Conservation (phyloP, 2,113 vertebrate species). For the Syngnathus scovelli region DNA sequence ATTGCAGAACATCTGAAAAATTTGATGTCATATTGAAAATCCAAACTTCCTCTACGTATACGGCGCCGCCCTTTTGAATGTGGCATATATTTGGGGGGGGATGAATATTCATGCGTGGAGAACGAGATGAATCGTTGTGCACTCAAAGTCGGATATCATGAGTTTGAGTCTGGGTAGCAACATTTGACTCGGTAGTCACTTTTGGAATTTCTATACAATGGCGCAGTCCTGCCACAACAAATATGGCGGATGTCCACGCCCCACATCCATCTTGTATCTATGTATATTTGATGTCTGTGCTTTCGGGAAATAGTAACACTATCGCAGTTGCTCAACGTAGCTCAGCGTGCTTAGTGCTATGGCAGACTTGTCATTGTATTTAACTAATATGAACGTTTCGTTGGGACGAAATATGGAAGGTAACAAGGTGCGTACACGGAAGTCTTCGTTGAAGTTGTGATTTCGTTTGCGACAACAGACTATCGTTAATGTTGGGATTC, state of each 20-base stretch:
- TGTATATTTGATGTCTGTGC: not conserved
- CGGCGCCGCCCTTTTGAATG: not conserved
- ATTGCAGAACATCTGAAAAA: too few species aligned
- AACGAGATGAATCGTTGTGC: too few species aligned
- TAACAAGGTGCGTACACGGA: slow-evolving; percentile 55
- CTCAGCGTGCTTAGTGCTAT: slow-evolving; percentile 24
- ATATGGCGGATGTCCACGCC: not conserved
- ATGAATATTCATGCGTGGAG: too few species aligned
- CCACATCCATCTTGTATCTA: not conserved
- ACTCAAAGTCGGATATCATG: too few species aligned
- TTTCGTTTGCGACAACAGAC: not conserved
- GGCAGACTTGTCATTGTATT: slow-evolving; percentile 58
- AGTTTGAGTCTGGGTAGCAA: too few species aligned
- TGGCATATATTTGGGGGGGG: not conserved
- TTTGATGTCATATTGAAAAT: too few species aligned
- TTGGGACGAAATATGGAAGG: slow-evolving; percentile 65
- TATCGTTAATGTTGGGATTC: not conserved
- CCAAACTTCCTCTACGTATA: not conserved
- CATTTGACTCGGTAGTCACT: too few species aligned
- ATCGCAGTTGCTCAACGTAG: not conserved
- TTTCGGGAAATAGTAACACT: not conserved
- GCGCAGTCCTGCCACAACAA: not conserved
- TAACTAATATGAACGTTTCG: slow-evolving; percentile 62
- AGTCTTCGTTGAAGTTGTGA: not conserved
- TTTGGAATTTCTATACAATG: too few species aligned